Evolutionary conservation across 1,140 invertebrate species (phyloP).

Genomic region (Teleopsis dalmanni): DNA sequence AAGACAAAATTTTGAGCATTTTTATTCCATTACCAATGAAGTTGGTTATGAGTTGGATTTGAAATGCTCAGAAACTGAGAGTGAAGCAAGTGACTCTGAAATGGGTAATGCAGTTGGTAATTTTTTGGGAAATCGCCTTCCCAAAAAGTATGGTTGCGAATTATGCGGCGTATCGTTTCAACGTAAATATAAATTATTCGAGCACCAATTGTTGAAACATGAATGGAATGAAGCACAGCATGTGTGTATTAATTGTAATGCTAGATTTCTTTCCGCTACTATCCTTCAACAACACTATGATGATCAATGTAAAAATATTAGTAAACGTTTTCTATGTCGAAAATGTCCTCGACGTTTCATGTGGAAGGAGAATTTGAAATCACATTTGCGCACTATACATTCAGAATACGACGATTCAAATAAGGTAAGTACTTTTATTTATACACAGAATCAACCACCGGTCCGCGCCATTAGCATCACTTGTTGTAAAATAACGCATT

Average conservation of each 20-base stretch:
- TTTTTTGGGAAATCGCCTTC: not conserved
- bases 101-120: not conserved
- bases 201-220: conserved; percentile 28
- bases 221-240: conserved; percentile 17
- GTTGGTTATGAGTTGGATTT: conserved; percentile 27
- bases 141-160: conserved; percentile 34
- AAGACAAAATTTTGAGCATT: conserved; percentile 20
- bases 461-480: no score
- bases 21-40: conserved; percentile 35
- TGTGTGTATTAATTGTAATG: conserved; percentile 24
- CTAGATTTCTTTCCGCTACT: conserved; percentile 22
- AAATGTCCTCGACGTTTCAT: conserved; percentile 35
- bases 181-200: conserved; percentile 31
- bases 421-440: conserved; percentile 2
- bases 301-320: conserved; percentile 23
- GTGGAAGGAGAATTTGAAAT: conserved; percentile 33
- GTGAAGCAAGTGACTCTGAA: conserved; percentile 18
- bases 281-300: conserved; percentile 28
- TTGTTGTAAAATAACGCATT: no score
- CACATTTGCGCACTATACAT: conserved; percentile 14
- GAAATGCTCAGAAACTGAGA: conserved; percentile 36
- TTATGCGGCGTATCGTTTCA: conserved; percentile 43
- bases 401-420: conserved; percentile 2
- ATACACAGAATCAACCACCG: no score
- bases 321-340: conserved; percentile 28